Conservation (phyloP, 2,113 vertebrate genomes). For the Ibidorhyncha struthersii region DNA sequence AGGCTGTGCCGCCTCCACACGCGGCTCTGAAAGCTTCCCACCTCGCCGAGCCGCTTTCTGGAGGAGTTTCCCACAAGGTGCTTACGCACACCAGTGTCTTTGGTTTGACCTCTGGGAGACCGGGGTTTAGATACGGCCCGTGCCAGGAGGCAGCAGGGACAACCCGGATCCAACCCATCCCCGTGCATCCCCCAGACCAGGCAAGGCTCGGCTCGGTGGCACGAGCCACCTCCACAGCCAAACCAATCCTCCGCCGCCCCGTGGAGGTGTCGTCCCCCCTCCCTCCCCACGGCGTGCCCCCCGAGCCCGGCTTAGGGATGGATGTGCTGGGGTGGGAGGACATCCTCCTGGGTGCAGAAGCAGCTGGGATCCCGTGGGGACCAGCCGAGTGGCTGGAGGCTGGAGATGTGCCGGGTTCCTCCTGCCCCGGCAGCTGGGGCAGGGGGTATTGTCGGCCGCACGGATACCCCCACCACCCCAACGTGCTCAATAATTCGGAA, state of each 20-base stretch:
- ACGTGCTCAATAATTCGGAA: fast-evolving
- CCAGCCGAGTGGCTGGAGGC: background rate
- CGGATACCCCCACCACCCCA: background rate
- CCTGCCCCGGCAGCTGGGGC: background rate
- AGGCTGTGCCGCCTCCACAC: too few relatives aligned
- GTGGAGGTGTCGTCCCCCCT: background rate
- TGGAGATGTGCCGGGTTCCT: background rate
- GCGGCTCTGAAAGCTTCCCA: too few relatives aligned
- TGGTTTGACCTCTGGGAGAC: too few relatives aligned
- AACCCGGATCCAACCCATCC: too few relatives aligned
- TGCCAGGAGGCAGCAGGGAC: too few relatives aligned
- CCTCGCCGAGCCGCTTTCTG: too few relatives aligned
- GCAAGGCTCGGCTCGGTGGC: background rate
- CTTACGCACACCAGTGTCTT: too few relatives aligned
- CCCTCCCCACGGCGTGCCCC: background rate
- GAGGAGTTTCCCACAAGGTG: too few relatives aligned
- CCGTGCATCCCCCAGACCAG: fast-evolving
- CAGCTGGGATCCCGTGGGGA: fast-evolving
- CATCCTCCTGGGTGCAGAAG: background rate
- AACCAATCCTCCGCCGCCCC: background rate
- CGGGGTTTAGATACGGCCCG: too few relatives aligned
- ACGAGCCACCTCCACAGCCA: background rate
- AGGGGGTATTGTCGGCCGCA: background rate
- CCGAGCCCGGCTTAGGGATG: background rate
- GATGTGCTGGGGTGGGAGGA: background rate